Evolutionary conservation across 2,888 invertebrate genomes (phyloP).

Genomic region (Tortricodes alternella): DNA sequence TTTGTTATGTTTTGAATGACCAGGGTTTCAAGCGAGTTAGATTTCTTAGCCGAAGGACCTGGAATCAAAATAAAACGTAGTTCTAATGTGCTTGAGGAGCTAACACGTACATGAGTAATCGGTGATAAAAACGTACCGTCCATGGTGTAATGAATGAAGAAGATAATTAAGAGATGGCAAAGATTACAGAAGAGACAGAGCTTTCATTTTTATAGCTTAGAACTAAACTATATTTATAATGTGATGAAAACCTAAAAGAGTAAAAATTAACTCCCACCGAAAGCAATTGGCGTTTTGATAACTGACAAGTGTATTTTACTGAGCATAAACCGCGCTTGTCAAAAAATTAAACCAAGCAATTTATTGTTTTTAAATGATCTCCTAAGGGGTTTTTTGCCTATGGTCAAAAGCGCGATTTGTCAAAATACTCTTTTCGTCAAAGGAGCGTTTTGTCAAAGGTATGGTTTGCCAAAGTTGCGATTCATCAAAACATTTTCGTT

Average conservation of each 20-base stretch:
- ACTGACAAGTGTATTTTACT: constrained; percentile 10
- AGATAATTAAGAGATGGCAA: constrained; percentile 5
- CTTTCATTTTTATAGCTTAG: constrained; percentile 16
- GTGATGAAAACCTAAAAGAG: constrained; percentile 27
- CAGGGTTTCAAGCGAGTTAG: constrained; percentile 65
- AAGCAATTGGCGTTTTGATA: constrained; percentile 24
- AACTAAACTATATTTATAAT: constrained; percentile 16
- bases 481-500: no score
- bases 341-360: no score
- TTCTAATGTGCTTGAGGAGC: background rate
- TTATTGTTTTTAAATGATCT: no score
- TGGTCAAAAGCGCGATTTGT: no score
- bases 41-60: constrained; percentile 68
- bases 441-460: no score
- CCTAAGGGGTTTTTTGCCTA: no score
- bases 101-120: background rate
- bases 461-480: no score
- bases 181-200: constrained; percentile 6
- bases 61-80: constrained; percentile 34
- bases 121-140: constrained; percentile 31
- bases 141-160: constrained; percentile 28
- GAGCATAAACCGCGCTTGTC: background rate
- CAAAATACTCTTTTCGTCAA: no score
- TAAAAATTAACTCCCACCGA: constrained; percentile 23
- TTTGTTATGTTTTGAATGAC: constrained; percentile 70